Evolutionary conservation across 37 sponge, comb jelly and placozoan genomes (phyloP), one percentile per base, ranked within the genome.

Genomic region (Axinella damicornis): DNA sequence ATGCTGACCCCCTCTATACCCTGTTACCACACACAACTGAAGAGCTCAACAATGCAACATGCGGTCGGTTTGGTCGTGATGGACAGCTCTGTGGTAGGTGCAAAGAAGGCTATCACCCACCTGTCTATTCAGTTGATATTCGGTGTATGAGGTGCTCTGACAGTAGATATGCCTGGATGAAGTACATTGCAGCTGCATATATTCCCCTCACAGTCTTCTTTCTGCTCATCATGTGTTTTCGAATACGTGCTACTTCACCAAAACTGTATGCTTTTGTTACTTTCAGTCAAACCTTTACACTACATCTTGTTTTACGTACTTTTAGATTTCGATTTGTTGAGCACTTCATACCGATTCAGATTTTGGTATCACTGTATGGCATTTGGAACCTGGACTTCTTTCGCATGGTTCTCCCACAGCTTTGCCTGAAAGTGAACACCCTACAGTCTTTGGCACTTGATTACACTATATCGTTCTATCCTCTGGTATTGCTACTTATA

Each of bases 51-150:
- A 24, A 69, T 37, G 40, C 37, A 12, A 46, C 80, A 30, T 90
- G 91, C 74, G 68, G 54, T 0, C 20, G 39, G 22, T 59, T 65
- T n/a, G 83, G 87, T 27, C 39, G 94, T 20, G 41, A 40, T 24
- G 87, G 84, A 20, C 57, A 25, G 20, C 53, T 94, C 21, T 94
- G 94, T 73, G 90, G 94, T 1, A 65, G 65, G 24, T 94, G 94
- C 74, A 19, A 31, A 41, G 33, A 12, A 1, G 37, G 36, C 21
- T 73, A 87, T 35, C 53, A 56, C 37, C 74, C 76, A 17, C 38
- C 78, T 15, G 66, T 74, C n/a, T 89, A 89, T 30, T 82, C 84
- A 14, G 73, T 30, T 31, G 52, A 74, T n/a, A 2, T 65, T 22
- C 27, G 37, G 41, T 83, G 84, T 46, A 22, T 74, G 36, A 34